Evolutionary conservation across 2,797 vertebrate species (phyloP).

Genomic region (Acanthurus tractus): DNA sequence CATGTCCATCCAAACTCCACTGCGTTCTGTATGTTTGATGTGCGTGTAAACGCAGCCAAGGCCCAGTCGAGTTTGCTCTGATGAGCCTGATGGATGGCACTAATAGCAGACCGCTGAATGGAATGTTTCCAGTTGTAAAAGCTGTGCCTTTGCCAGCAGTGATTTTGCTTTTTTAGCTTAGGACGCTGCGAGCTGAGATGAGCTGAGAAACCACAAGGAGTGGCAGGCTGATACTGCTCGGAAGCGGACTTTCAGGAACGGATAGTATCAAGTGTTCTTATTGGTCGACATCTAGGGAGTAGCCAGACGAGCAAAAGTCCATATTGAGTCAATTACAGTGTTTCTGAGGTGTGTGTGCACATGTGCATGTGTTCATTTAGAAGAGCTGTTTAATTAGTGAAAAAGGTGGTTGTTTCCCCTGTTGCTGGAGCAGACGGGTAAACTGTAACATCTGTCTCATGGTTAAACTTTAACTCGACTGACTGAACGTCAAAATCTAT

Average conservation of each 20-base stretch:
- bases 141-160: slow-evolving; percentile 48
- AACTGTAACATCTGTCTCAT: slow-evolving; percentile 32
- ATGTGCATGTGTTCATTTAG: slow-evolving; percentile 39
- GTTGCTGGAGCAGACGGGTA: slow-evolving; percentile 31
- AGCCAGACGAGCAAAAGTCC: slow-evolving; percentile 57
- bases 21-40: slow-evolving; percentile 36
- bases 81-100: slow-evolving; percentile 58
- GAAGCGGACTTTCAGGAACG: slow-evolving; percentile 65
- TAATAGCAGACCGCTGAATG: slow-evolving; percentile 43
- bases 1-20: slow-evolving; percentile 48
- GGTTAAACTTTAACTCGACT: slow-evolving; percentile 57
- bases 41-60: slow-evolving; percentile 29
- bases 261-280: slow-evolving; percentile 60
- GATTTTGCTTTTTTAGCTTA: slow-evolving; percentile 62
- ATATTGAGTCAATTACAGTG: slow-evolving; percentile 68
- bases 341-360: slow-evolving; percentile 46
- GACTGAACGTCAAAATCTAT: slow-evolving; percentile 1
- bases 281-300: slow-evolving; percentile 65
- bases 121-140: slow-evolving; percentile 60
- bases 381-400: slow-evolving; percentile 58
- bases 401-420: slow-evolving; percentile 38
- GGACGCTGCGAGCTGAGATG: slow-evolving; percentile 62
- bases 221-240: slow-evolving; percentile 47
- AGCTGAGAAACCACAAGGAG: slow-evolving; percentile 73
- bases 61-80: slow-evolving; percentile 27